These are phyloP conservation scores for Macrophya alboannulata DNA, from an alignment of 2,888 invertebrate species.

Conservation along the genomic window DNA sequence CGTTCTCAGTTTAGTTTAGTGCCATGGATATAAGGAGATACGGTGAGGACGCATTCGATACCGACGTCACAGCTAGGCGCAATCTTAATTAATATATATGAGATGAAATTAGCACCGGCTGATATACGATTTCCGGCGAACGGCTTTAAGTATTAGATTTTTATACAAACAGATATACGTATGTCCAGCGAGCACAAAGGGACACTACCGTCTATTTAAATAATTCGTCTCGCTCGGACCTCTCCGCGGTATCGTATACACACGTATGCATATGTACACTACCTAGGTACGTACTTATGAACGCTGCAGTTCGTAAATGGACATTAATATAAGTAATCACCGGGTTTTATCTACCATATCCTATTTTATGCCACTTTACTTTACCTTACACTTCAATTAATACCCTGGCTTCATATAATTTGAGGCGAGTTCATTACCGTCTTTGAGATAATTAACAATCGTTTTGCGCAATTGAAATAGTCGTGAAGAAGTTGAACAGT, in stretches of 20 bases:
- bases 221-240: constrained; percentile 13
- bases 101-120: constrained; percentile 56
- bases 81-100: constrained; percentile 73
- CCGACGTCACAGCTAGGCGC: constrained; percentile 54
- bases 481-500: too few species aligned
- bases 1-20: not conserved
- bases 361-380: constrained; percentile 34
- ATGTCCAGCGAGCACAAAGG: constrained; percentile 9
- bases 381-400: constrained; percentile 7
- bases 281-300: too few species aligned
- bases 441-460: constrained; percentile 8
- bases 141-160: not conserved
- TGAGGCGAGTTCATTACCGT: not conserved
- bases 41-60: constrained; percentile 5
- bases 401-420: constrained; percentile 1
- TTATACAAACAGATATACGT: not conserved
- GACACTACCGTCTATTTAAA: constrained; percentile 13
- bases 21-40: not conserved
- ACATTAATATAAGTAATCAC: not conserved
- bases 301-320: not conserved
- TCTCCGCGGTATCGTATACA: not conserved
- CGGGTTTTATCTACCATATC: constrained; percentile 5
- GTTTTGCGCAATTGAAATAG: not conserved
- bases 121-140: constrained; percentile 72
- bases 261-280: too few species aligned